Base-by-base conservation (phyloP, 2,797 vertebrate species). In the Carduelis carduelis region DNA sequence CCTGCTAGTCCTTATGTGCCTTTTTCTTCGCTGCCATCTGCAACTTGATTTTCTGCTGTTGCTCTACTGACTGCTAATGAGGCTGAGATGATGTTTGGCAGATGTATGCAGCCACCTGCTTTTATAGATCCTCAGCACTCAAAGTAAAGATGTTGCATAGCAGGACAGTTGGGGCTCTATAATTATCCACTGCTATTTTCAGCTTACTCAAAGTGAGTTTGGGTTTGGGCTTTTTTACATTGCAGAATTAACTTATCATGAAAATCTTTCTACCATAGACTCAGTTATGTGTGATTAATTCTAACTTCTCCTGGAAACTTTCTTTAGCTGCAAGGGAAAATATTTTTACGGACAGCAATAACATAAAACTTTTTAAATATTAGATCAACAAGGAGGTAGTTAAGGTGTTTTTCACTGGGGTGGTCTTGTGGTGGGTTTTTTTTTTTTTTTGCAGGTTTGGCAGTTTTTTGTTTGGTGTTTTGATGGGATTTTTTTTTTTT, bases 11-110 rank as follows among this genome's bases (percentile, higher is more conserved):
- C 74, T 92, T 72, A 74, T 44, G 69, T 28, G 80, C 59, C 43
- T 83, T 87, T 91, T 86, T 80, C 75, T 80, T 82, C 35, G 21
- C 44, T 77, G 79, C 84, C 96, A 96, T 94, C 94, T 93, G 94
- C 66, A 95, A 85, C 92, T 89, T 93, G 66, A 60, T 90, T 85
- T 90, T 59, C 79, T 65, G 64, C 52, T 80, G 86, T 23, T 80
- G 85, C 80, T 87, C 80, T 83, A 44, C 63, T 53, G 91, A 79
- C 87, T 95, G 79, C 77, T 96, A 91, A 81, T 61, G 83, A 95
- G 46, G 80, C 75, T 93, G 89, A 89, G 87, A 88, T 59, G 92
- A 92, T 61, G 49, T 78, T 68, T 90, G 95, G 90, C 83, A 96
- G 90, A 50, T 83, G 90, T 26, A 39, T 6, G 19, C 19, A 91